A percentile compares a stretch with the other conserved stretches of the same genome.
phyloP scores from a whole-genome alignment of 2,888 invertebrate genomes.

The Tridacna gigas region DNA sequence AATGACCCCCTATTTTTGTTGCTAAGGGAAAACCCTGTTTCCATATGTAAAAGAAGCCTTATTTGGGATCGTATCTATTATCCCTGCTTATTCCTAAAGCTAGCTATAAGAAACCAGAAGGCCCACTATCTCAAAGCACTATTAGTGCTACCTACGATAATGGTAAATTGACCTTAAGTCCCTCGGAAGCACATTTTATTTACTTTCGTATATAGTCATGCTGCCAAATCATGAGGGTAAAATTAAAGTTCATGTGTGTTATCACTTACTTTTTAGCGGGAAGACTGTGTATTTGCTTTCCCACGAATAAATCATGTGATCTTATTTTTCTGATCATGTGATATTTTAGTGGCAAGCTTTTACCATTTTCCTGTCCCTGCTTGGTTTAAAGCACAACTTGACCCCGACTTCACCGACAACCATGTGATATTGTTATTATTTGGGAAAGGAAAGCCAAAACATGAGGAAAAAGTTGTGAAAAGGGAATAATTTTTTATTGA shows the following conservation, averaged over 20 bases:
- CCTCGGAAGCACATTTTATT: no score
- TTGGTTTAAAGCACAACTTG: constrained; percentile 38
- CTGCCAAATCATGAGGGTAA: background rate
- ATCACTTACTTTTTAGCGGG: constrained; percentile 31
- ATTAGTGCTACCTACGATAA: no score
- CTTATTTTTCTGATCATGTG: constrained; percentile 36
- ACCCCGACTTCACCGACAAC: constrained; percentile 38
- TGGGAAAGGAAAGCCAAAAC: constrained; percentile 33
- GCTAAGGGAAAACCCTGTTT: no score
- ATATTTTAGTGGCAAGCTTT: constrained; percentile 58
- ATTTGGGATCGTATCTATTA: no score
- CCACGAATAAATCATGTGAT: constrained; percentile 69
- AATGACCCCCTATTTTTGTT: no score
- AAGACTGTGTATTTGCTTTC: constrained; percentile 61
- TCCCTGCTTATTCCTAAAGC: no score
- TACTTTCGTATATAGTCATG: no score
- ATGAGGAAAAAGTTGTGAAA: constrained; percentile 32
- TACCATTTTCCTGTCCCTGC: constrained; percentile 29
- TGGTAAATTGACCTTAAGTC: no score
- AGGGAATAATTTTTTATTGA: background rate
- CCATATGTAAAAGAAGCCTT: no score
- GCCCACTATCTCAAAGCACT: no score
- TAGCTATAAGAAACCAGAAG: no score
- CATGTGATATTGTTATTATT: constrained; percentile 71
- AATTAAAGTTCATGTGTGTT: background rate